phyloP scores from a whole-genome alignment of 2,888 invertebrate genomes.

The Trissonchulus latispiculum region DNA sequence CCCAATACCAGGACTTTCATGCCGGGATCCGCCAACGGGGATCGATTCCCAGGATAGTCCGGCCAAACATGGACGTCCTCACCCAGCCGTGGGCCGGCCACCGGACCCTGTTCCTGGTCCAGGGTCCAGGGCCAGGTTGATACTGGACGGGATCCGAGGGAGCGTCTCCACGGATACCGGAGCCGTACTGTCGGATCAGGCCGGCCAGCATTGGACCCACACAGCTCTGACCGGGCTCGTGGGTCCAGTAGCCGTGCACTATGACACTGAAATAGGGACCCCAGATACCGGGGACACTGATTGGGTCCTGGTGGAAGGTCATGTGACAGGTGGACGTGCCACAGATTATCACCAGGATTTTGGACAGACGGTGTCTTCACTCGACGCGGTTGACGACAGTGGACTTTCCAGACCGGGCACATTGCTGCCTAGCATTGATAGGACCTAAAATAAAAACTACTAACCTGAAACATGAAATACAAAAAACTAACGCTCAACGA shows the following conservation, averaged over 20 bases:
- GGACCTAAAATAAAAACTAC: not conserved
- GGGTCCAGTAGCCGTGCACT: conserved; percentile 71
- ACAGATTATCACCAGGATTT: conserved; percentile 58
- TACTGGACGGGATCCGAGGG: no score
- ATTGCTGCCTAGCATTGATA: not conserved
- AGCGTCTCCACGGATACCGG: no score
- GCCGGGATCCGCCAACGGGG: no score
- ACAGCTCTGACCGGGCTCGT: conserved; percentile 88
- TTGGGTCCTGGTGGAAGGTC: conserved; percentile 58
- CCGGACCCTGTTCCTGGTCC: no score
- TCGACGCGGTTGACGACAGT: no score
- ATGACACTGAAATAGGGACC: conserved; percentile 86
- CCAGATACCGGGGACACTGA: conserved; percentile 76
- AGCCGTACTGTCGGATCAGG: not conserved
- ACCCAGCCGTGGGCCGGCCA: no score
- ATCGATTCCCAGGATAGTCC: no score
- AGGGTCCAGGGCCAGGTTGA: no score
- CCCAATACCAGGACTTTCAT: no score
- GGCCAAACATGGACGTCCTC: no score
- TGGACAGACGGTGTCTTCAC: not conserved
- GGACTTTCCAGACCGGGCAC: not conserved
- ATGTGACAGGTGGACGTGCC: conserved; percentile 95
- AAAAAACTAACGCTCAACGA: no score
- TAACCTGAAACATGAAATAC: no score
- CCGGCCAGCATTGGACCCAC: conserved; percentile 53